Conservation (phyloP, 2,797 vertebrate genomes). For the Pipistrellus pygmaeus region DNA sequence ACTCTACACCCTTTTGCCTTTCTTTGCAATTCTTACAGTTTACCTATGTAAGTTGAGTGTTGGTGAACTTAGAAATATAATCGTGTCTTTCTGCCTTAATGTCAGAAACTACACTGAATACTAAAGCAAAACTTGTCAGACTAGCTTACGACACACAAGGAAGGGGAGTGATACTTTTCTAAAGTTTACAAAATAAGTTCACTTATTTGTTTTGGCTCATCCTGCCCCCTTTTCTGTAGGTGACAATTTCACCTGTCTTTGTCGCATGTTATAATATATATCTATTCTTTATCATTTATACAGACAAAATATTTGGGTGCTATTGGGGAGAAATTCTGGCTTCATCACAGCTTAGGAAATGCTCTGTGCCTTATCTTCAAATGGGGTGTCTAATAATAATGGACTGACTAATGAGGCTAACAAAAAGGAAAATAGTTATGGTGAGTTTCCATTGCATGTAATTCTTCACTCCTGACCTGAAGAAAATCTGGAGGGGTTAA, state of each 20-base stretch:
- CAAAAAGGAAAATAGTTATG: not conserved
- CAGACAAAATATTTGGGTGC: not conserved
- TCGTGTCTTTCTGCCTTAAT: conserved; percentile 82
- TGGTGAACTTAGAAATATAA: conserved; percentile 83
- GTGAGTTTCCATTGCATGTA: not conserved
- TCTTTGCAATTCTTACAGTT: conserved; percentile 79
- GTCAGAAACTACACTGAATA: conserved; percentile 77
- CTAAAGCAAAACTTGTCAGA: conserved; percentile 76
- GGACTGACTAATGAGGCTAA: not conserved
- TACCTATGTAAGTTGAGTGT: conserved; percentile 83
- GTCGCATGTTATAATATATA: not conserved
- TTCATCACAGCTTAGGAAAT: not conserved
- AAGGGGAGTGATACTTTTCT: conserved; percentile 75
- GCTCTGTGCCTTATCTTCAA: not conserved
- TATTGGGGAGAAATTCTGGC: not conserved
- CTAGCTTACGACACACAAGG: conserved; percentile 66
- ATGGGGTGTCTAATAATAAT: not conserved
- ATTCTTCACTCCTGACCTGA: not conserved
- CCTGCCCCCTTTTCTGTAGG: not conserved
- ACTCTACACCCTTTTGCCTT: conserved; percentile 61
- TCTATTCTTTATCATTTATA: conserved; percentile 36
- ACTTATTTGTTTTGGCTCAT: conserved; percentile 33
- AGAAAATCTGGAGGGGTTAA: not conserved
- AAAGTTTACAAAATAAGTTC: conserved; percentile 71
- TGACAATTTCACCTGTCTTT: not conserved